Evolutionary conservation across 2,888 invertebrate genomes (phyloP).

Genomic region (Drosophila fungiperda): DNA sequence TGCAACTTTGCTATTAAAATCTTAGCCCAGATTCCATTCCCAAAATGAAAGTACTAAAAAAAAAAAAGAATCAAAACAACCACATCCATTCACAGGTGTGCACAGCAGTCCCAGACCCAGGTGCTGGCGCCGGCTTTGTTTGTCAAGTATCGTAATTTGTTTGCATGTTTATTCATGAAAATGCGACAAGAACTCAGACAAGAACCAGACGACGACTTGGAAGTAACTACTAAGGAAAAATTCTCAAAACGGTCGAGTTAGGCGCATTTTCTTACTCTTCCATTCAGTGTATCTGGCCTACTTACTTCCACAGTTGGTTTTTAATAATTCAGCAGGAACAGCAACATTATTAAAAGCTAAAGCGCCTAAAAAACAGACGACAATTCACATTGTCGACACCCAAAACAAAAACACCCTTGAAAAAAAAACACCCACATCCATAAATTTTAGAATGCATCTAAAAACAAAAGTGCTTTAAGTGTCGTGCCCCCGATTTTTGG

Average conservation of each 20-base stretch:
- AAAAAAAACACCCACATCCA: slow-evolving; percentile 16
- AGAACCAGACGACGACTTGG: slow-evolving; percentile 41
- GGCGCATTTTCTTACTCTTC: slow-evolving; percentile 8
- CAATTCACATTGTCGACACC: slow-evolving; percentile 36
- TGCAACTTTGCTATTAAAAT: slow-evolving; percentile 57
- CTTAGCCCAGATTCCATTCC: slow-evolving; percentile 67
- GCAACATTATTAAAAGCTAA: slow-evolving; percentile 66
- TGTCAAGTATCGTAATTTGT: slow-evolving; percentile 71
- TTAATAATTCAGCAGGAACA: slow-evolving; percentile 66
- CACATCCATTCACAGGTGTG: slow-evolving; percentile 50
- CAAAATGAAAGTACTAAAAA: slow-evolving; percentile 20
- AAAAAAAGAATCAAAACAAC: slow-evolving; percentile 7
- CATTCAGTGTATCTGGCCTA: neutral
- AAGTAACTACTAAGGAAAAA: slow-evolving; percentile 23
- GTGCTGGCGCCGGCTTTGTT: slow-evolving; percentile 49
- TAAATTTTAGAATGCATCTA: slow-evolving; percentile 24
- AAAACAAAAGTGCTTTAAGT: slow-evolving; percentile 64
- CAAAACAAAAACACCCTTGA: slow-evolving; percentile 7
- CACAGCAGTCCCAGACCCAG: slow-evolving; percentile 54
- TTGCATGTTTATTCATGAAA: slow-evolving; percentile 66
- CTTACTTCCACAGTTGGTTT: slow-evolving; percentile 11
- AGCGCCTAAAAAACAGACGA: slow-evolving; percentile 50
- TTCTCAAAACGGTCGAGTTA: slow-evolving; percentile 37
- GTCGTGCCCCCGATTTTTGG: slow-evolving; percentile 16
- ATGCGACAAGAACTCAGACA: slow-evolving; percentile 49